phyloP scores from a whole-genome alignment of 2,797 vertebrate genomes.

The Atherinosoma microstoma region DNA sequence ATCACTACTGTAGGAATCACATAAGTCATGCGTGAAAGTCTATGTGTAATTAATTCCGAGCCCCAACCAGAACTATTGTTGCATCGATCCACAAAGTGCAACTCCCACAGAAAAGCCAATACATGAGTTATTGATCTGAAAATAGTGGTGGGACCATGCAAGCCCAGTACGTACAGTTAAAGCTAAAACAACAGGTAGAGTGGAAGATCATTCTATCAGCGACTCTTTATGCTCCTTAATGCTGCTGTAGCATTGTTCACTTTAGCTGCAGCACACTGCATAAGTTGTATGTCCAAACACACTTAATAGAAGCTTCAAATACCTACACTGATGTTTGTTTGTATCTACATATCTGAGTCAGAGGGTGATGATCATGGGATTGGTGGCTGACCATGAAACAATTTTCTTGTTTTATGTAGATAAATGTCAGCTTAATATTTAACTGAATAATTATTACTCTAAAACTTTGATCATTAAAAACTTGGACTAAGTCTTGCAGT shows the following conservation, averaged over 20 bases:
- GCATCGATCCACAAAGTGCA: slow-evolving; percentile 61
- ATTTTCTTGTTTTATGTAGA: not conserved
- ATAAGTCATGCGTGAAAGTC: slow-evolving; percentile 9
- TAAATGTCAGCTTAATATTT: not conserved
- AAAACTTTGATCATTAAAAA: slow-evolving; percentile 2
- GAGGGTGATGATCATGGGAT: not conserved
- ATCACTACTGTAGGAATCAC: slow-evolving; percentile 37
- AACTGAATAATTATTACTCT: no score
- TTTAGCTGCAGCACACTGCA: not conserved
- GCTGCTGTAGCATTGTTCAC: not conserved
- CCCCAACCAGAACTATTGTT: slow-evolving; percentile 40
- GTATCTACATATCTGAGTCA: not conserved
- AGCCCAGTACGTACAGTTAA: slow-evolving; percentile 16
- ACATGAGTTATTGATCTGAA: slow-evolving; percentile 65
- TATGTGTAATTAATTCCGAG: slow-evolving; percentile 57
- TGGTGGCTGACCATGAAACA: not conserved
- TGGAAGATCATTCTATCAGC: slow-evolving; percentile 18
- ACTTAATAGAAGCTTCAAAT: not conserved
- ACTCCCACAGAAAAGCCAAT: slow-evolving; percentile 50
- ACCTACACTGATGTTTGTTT: not conserved
- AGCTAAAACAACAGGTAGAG: slow-evolving; percentile 26
- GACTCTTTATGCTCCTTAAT: slow-evolving; percentile 13
- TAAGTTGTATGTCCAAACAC: not conserved
- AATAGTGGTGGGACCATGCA: slow-evolving; percentile 26
- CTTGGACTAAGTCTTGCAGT: slow-evolving; percentile 1